Evolutionary conservation across 1,140 invertebrate species (phyloP), one percentile per base, ranked within the genome.

Genomic region (Popillia japonica): DNA sequence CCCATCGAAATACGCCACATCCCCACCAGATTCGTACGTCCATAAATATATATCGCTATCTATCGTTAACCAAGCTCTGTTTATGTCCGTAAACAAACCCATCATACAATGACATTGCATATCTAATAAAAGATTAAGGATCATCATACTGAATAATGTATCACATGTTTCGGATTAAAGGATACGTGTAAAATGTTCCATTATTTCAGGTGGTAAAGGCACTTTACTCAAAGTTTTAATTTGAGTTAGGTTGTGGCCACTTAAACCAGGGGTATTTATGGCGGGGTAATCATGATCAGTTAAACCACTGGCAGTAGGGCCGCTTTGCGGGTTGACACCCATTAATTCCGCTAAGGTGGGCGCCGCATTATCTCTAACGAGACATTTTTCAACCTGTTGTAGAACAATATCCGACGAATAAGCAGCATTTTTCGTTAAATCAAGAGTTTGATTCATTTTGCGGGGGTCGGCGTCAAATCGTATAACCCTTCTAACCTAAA

Each of bases 11-110:
- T 96, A 98, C 6, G 96, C 95, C 11, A 98, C 91, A 90, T 98
- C 96, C 79, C 92, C 91, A 40, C 95, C 94, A 86, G 96, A 92
- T 87, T 97, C 95, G 89, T 96, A 98, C 59, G 94, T 94, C 97
- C 97, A 99, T 1, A 99, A 91, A 89, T 98, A 99, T 81, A 99
- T 96, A 89, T 99, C 96, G 84, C 95, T 98, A 85, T 99, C 98
- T 84, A 99, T 96, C 27, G 97, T 96, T 20, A 99, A 87, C 97
- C 98, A 99, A 0, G 98, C 98, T 85, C 98, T 90, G 34, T 93
- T 94, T 81, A 99, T 98, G 86, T 98, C 96, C 77, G 97, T 94
- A 89, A 99, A 98, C 6, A 99, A 87, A 6, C 98, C 98, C 95
- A 99, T 98, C 88, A 95, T 92, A 86, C 96, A 98, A 85, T 98